Percentiles rank a stretch among this genome's conserved stretches.
These are phyloP conservation scores for Patagioenas fasciata DNA, from an alignment of 2,113 vertebrate genomes.

Conservation along the genomic window DNA sequence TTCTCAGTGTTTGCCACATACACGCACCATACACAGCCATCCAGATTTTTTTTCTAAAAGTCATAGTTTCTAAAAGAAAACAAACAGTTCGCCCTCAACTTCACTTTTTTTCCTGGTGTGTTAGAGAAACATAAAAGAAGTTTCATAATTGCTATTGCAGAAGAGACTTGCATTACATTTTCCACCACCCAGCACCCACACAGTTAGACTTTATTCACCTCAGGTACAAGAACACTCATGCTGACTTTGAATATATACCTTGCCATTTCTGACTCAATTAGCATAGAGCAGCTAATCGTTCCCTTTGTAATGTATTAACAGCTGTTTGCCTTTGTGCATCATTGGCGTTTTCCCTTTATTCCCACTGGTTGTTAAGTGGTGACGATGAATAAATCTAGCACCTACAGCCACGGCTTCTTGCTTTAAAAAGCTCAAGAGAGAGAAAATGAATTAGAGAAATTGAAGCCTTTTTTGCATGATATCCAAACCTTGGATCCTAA, in stretches of 20 bases:
- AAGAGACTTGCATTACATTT: neutral
- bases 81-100: neutral
- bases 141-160: neutral
- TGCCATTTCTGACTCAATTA: neutral
- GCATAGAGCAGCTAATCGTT: neutral
- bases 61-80: neutral
- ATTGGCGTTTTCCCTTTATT: neutral
- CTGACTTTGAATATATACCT: neutral
- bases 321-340: neutral
- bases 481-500: neutral
- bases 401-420: neutral
- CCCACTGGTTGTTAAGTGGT: neutral
- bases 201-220: neutral
- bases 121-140: neutral
- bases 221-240: neutral
- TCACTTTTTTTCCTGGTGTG: neutral
- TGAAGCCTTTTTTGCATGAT: neutral
- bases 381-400: neutral
- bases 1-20: neutral
- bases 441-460: neutral
- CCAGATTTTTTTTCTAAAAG: neutral
- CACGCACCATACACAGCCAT: neutral
- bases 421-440: neutral
- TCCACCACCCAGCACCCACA: neutral
- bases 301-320: neutral